Evolutionary conservation across 1,140 invertebrate species (phyloP).

Genomic region (Nylanderia fulva): DNA sequence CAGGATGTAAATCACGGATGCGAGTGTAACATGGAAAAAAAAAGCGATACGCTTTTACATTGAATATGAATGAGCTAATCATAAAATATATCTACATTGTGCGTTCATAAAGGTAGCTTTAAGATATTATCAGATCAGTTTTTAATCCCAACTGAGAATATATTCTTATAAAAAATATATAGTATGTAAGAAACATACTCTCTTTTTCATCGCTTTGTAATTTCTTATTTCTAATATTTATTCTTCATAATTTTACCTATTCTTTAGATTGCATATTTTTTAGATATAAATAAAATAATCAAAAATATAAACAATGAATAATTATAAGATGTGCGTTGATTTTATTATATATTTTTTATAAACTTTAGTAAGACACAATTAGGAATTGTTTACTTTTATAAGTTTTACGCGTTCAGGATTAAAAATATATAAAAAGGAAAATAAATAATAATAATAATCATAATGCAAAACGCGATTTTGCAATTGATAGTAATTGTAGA

Average conservation of each 20-base stretch:
- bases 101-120: neutral
- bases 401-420: neutral
- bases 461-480: constrained; percentile 14
- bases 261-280: neutral
- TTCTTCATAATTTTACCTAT: neutral
- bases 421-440: neutral
- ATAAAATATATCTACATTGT: neutral
- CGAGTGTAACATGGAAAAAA: neutral
- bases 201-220: neutral
- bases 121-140: neutral
- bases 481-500: constrained; percentile 28
- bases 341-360: neutral
- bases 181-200: too few species aligned
- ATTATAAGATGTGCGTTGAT: neutral
- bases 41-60: neutral
- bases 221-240: neutral
- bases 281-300: neutral
- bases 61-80: neutral
- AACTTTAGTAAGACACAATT: neutral
- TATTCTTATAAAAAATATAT: neutral
- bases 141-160: neutral
- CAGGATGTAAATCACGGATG: neutral
- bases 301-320: constrained; percentile 7
- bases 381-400: neutral
- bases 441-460: neutral